Evolutionary conservation across 2,797 vertebrate genomes (phyloP), one percentile per base, ranked within the genome.

Genomic region (Cyclura pinguis): DNA sequence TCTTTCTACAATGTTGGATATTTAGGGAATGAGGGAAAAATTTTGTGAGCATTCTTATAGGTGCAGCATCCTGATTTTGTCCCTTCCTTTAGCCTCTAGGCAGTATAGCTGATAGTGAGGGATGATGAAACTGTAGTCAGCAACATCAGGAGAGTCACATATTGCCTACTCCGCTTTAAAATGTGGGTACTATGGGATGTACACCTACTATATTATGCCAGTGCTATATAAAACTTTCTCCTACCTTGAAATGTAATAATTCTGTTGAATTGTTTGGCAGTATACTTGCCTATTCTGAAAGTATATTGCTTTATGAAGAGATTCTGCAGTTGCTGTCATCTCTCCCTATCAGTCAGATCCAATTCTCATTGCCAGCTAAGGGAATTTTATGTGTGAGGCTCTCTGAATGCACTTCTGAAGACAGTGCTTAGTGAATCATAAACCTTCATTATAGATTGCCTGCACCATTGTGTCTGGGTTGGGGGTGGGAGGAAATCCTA

Each of bases 181-280:
- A 27, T 1, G 3, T 77, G 47, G 89, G 47, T 3, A 27, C 4
- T 78, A 0, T 32, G 29, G 29, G 67, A 69, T 4, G 55, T 52
- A n/a, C 80, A 64, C 12, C 16, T 62, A 74, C 29, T 55, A 74
- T 85, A 72, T 74, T 69, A 69, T 69, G 67, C 27, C 29, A 78
- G n/a, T 94, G 89, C 47, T 86, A 3, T 85, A 72, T 82, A 83
- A 91, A 84, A 12, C 55, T 42, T 86, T 69, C 38, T 3, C 24
- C 55, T 14, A 76, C 52, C 35, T 42, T 62, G 13, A 24, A 76
- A 57, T 76, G 74, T 27, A 42, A 76, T 57, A 86, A 74, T 86
- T 86, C 52, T 35, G 27, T 59, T 59, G 52, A 27, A 86, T 76
- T 29, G n/a, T 35, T 59, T 86, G 72, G n/a, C 22, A 74, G 69